A percentile compares a stretch with the other conserved stretches of the same genome.
Evolutionary conservation across 2,797 vertebrate species (phyloP).

Genomic region (Enteromius viviparus): DNA sequence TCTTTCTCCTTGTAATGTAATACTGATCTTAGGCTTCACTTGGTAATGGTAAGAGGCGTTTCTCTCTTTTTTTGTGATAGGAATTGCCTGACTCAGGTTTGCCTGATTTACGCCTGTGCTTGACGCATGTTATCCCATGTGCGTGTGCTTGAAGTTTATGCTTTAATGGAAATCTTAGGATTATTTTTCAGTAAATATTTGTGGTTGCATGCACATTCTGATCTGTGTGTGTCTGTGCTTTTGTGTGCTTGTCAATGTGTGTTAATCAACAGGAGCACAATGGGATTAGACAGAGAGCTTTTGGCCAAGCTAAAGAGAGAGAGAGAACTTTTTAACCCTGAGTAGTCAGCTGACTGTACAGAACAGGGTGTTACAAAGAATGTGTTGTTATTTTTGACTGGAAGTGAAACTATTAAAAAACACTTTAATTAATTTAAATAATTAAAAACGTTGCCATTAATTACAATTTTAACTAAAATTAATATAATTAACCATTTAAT

Average conservation of each 20-base stretch:
- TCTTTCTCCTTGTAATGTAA: slow-evolving; percentile 20
- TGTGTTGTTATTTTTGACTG: not conserved
- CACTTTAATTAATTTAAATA: not conserved
- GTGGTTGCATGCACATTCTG: slow-evolving; percentile 9
- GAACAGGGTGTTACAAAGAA: slow-evolving; percentile 36
- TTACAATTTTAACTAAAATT: not conserved
- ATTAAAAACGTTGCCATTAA: not conserved
- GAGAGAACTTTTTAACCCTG: slow-evolving; percentile 68
- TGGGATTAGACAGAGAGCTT: slow-evolving; percentile 43
- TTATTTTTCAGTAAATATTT: slow-evolving; percentile 1
- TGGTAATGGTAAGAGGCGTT: slow-evolving; percentile 18
- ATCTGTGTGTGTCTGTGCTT: slow-evolving; percentile 20
- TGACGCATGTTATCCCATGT: not conserved
- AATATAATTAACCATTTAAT: not conserved
- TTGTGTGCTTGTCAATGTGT: slow-evolving; percentile 30
- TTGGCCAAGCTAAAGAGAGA: slow-evolving; percentile 4
- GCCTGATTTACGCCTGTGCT: not conserved
- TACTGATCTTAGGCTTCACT: not conserved
- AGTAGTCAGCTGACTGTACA: slow-evolving; percentile 67
- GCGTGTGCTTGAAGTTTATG: not conserved
- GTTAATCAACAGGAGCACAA: slow-evolving; percentile 34
- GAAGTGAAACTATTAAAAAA: not conserved
- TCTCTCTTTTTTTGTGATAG: slow-evolving; percentile 17
- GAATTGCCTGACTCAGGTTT: not conserved
- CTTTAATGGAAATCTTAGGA: not conserved